phyloP scores from a whole-genome alignment of 2,113 vertebrate genomes.

The Parus major region DNA sequence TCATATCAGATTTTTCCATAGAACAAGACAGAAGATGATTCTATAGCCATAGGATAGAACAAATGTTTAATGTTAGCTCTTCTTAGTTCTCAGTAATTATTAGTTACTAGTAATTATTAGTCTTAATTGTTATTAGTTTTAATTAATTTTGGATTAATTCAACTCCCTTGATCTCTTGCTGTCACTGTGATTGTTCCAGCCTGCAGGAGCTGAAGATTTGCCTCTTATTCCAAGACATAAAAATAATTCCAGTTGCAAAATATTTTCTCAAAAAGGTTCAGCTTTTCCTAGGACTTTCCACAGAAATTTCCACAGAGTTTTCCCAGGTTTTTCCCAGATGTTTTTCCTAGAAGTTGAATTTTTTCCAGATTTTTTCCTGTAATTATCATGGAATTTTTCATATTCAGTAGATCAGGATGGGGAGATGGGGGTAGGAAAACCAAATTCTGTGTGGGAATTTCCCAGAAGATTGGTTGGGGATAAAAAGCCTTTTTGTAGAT shows the following conservation, averaged over 20 bases:
- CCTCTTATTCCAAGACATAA: neutral
- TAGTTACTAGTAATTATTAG: neutral
- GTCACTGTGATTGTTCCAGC: rapidly evolving
- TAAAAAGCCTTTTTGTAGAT: neutral
- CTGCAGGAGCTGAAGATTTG: neutral
- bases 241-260: neutral
- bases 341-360: neutral
- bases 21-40: neutral
- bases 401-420: no score
- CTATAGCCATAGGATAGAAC: rapidly evolving
- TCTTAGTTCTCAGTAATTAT: neutral
- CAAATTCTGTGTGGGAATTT: neutral
- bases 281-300: neutral
- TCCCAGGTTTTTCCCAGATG: neutral
- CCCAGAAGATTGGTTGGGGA: neutral
- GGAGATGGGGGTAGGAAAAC: neutral
- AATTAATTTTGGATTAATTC: neutral
- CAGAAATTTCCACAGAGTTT: neutral
- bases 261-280: neutral
- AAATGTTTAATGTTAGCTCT: neutral
- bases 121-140: neutral
- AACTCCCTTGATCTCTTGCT: neutral
- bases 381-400: neutral
- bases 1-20: neutral
- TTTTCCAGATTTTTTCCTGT: neutral